phyloP scores from a whole-genome alignment of 1,140 invertebrate genomes.

The Diachasma alloeum region DNA sequence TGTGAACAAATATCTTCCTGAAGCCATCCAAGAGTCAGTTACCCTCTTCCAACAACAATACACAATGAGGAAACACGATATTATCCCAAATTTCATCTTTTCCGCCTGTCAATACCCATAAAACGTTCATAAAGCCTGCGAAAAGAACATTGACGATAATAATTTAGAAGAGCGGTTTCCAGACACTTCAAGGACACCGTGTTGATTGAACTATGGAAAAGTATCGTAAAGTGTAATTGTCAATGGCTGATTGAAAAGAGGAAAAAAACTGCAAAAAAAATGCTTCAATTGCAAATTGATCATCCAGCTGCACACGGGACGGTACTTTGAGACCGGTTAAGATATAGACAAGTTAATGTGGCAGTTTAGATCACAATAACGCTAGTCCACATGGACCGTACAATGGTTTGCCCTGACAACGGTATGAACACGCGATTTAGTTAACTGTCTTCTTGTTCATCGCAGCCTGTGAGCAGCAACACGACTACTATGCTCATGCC shows the following conservation, averaged over 20 bases:
- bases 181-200: background rate
- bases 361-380: background rate
- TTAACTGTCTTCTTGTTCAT: constrained; percentile 14
- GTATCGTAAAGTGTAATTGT: background rate
- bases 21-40: too few relatives aligned
- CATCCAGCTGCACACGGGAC: background rate
- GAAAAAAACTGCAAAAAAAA: background rate
- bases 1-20: too few relatives aligned
- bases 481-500: background rate
- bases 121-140: too few relatives aligned
- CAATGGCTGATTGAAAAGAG: background rate
- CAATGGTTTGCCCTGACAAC: background rate
- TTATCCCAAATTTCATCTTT: too few relatives aligned
- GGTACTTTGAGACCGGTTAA: background rate
- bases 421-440: constrained; percentile 17
- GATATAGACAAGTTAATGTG: background rate
- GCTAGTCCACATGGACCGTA: background rate
- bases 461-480: background rate
- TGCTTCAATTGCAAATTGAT: background rate
- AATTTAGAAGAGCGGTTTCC: too few relatives aligned
- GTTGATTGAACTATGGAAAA: background rate
- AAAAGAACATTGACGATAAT: too few relatives aligned
- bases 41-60: too few relatives aligned
- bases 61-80: too few relatives aligned
- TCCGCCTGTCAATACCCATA: too few relatives aligned